Evolutionary conservation across 2,888 invertebrate species (phyloP).

Genomic region (Cenopis cana): DNA sequence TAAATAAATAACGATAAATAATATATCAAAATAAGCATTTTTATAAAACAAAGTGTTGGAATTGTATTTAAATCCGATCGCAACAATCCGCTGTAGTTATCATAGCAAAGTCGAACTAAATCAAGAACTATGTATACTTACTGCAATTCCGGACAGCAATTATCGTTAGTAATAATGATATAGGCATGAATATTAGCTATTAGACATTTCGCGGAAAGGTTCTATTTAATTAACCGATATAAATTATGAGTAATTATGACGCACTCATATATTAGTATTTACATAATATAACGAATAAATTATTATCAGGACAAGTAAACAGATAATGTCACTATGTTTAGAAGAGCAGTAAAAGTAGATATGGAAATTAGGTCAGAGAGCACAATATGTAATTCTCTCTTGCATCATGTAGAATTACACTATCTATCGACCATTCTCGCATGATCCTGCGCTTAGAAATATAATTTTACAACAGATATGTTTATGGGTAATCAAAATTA

Average conservation of each 20-base stretch:
- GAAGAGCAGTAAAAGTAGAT: conserved; percentile 11
- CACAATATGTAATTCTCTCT: neutral
- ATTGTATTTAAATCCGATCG: neutral
- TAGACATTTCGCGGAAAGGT: neutral
- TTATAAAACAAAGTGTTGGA: neutral
- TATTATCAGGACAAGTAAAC: neutral
- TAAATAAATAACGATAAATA: no score
- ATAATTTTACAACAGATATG: neutral
- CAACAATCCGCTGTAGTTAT: neutral
- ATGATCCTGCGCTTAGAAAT: neutral
- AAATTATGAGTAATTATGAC: no score
- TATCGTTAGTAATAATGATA: neutral
- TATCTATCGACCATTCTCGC: neutral
- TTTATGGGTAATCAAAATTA: neutral
- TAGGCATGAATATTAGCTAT: neutral
- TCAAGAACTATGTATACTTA: neutral
- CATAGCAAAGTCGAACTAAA: neutral
- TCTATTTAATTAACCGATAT: no score
- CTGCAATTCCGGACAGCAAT: neutral
- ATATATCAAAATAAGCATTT: no score
- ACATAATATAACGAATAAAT: neutral
- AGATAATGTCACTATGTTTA: conserved; percentile 2
- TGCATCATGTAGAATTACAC: conserved; percentile 4
- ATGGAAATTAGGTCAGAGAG: conserved; percentile 16
- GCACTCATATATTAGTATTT: neutral